phyloP scores from a whole-genome alignment of 2,113 vertebrate species.

The Entosphenus tridentatus region DNA sequence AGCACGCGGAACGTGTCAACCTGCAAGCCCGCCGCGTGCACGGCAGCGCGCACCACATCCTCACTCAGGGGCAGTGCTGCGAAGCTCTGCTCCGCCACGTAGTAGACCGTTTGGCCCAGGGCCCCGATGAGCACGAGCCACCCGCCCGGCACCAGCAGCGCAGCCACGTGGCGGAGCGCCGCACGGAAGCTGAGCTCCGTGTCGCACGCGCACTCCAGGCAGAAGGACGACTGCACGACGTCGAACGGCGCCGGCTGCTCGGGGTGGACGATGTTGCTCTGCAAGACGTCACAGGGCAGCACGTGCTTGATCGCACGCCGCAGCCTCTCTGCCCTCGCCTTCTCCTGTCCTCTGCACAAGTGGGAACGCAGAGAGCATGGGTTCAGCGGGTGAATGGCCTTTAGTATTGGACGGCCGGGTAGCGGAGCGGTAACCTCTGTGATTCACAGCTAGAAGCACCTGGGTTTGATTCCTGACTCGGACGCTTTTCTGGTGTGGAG shows the following conservation, averaged over 20 bases:
- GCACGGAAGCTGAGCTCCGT: conserved; percentile 1
- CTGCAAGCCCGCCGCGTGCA: background rate
- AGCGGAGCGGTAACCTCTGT: too few relatives aligned
- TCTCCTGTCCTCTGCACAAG: background rate
- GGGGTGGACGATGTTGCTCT: conserved; percentile 1
- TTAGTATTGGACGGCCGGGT: too few relatives aligned
- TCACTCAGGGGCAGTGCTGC: background rate
- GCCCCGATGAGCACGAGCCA: background rate
- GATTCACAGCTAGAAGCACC: too few relatives aligned
- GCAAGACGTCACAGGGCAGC: conserved; percentile 3
- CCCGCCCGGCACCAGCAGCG: background rate
- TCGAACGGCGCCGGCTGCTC: conserved; percentile 1
- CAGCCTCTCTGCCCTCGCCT: conserved; percentile 1
- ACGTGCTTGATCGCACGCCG: conserved; percentile 4
- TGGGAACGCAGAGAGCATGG: too few relatives aligned
- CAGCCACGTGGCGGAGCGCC: background rate
- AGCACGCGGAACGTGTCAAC: background rate
- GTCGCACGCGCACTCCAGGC: background rate
- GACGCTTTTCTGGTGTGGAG: too few relatives aligned
- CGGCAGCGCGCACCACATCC: background rate
- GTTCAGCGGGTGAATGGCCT: too few relatives aligned
- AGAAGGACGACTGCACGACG: conserved; percentile 1
- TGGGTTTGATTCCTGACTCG: too few relatives aligned
- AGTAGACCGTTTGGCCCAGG: background rate
- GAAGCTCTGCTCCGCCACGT: background rate